A percentile compares a stretch with the other conserved stretches of the same genome.
phyloP scores from a whole-genome alignment of 2,888 invertebrate genomes.

The Thalpophila matura region DNA sequence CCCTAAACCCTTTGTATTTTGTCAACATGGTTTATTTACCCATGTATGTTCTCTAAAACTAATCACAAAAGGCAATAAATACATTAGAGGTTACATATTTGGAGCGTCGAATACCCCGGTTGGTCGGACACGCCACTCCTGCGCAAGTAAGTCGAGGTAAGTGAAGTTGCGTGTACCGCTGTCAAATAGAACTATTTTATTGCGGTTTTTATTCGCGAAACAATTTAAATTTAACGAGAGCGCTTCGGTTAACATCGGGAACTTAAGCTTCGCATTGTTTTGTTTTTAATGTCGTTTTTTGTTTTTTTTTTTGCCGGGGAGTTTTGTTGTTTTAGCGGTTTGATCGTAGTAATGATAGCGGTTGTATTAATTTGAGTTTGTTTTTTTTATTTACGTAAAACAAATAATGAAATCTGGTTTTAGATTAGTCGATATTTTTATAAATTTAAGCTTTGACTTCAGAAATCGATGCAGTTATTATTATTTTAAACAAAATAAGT shows the following conservation, averaged over 20 bases:
- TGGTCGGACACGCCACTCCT: slow-evolving; percentile 76
- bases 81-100: slow-evolving; percentile 72
- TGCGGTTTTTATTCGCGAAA: slow-evolving; percentile 77
- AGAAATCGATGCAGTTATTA: too few species aligned
- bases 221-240: slow-evolving; percentile 79
- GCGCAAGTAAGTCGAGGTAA: slow-evolving; percentile 87
- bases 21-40: slow-evolving; percentile 51
- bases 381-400: too few species aligned
- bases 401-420: too few species aligned
- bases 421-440: too few species aligned
- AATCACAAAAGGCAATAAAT: slow-evolving; percentile 70
- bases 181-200: slow-evolving; percentile 86
- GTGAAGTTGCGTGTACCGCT: slow-evolving; percentile 87
- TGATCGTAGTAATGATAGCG: neutral
- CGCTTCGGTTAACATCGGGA: slow-evolving; percentile 70
- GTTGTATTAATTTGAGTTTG: neutral
- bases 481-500: too few species aligned
- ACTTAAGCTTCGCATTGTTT: slow-evolving; percentile 53
- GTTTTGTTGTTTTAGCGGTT: slow-evolving; percentile 4
- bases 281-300: slow-evolving; percentile 53
- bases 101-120: slow-evolving; percentile 72
- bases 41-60: slow-evolving; percentile 46
- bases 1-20: slow-evolving; percentile 43
- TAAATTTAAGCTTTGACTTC: too few species aligned
- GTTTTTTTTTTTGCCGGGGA: slow-evolving; percentile 21